These are phyloP conservation scores for Cinclus mexicanus DNA, from an alignment of 2,113 vertebrate species.

Conservation along the genomic window DNA sequence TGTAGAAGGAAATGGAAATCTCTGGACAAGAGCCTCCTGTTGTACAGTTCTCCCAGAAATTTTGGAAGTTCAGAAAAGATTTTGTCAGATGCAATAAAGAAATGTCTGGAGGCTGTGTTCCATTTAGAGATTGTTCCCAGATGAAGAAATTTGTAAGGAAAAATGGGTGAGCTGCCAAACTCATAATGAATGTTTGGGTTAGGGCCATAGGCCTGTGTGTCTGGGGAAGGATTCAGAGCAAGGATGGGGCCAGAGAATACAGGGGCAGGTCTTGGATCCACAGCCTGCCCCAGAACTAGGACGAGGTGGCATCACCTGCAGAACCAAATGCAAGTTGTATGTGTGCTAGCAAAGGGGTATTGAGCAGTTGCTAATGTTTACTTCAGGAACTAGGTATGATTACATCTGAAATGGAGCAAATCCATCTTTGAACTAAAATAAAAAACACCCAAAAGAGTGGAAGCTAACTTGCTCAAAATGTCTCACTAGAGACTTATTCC, in stretches of 20 bases:
- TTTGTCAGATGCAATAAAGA: conserved; percentile 5
- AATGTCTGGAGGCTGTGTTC: conserved; percentile 5
- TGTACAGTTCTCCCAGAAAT: background rate
- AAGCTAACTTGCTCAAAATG: background rate
- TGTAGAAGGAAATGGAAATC: background rate
- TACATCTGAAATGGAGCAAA: background rate
- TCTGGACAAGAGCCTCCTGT: background rate
- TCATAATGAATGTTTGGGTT: background rate
- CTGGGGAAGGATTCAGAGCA: background rate
- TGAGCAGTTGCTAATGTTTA: background rate
- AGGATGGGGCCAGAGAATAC: background rate
- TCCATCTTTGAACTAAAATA: background rate
- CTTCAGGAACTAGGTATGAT: background rate
- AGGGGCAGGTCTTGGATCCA: background rate
- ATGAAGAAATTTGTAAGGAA: conserved; percentile 46
- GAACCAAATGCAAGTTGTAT: background rate
- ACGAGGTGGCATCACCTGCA: background rate
- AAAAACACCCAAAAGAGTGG: background rate
- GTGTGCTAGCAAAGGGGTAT: background rate
- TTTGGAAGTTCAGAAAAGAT: conserved; percentile 5
- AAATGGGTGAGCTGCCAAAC: conserved; percentile 24
- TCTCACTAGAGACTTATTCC: background rate
- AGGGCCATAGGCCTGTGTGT: background rate
- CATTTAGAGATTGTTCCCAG: conserved; percentile 25
- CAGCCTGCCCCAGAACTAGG: background rate